Evolutionary conservation across 2,888 invertebrate species (phyloP), one percentile per base, ranked within the genome.

Genomic region (Gastracanthus pulcherrimus): DNA sequence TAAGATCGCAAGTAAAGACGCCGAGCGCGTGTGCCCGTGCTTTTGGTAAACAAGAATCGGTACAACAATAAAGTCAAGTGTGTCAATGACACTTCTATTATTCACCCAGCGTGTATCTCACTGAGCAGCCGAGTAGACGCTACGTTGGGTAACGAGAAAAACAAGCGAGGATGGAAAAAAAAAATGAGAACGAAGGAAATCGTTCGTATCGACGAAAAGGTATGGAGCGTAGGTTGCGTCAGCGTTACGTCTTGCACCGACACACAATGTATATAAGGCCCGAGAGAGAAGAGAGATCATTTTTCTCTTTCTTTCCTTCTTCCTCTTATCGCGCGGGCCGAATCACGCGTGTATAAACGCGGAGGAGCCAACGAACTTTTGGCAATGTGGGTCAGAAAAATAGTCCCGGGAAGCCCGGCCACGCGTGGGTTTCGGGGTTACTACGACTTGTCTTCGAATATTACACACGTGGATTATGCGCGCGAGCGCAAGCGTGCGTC

Each of bases 351-450:
- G n/a, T n/a, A n/a, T n/a, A n/a, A 11, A 29, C 7, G 3, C 19
- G 19, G 16, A 78, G 83, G 83, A 86, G 89, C 85, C 90, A 90
- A 89, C 88, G 90, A 90, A 90, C 90, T 88, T 89, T 86, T 80
- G 84, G 84, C 84, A 83, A 90, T 90, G 88, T 90, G 87, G 90
- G 90, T 89, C 90, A 90, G 86, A 90, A 89, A 90, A 89, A 89
- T 82, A 85, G 66, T 83, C 62, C 6, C 64, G 38, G 62, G 29
- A 36, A 58, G 74, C 45, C 13, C 55, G 7, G 5, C 41, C 3
- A n/a, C 19, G 31, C 13, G 13, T 41, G 7, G 19, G 7, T 38
- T 55, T 60, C 38, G 41, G 36, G n/a, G 13, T 66, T 67, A 60
- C 31, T 45, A 23, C 41, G 58, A 67, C 45, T 13, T 6, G n/a